Conservation (phyloP, 1,140 invertebrate species). For the Drosophila lini region DNA sequence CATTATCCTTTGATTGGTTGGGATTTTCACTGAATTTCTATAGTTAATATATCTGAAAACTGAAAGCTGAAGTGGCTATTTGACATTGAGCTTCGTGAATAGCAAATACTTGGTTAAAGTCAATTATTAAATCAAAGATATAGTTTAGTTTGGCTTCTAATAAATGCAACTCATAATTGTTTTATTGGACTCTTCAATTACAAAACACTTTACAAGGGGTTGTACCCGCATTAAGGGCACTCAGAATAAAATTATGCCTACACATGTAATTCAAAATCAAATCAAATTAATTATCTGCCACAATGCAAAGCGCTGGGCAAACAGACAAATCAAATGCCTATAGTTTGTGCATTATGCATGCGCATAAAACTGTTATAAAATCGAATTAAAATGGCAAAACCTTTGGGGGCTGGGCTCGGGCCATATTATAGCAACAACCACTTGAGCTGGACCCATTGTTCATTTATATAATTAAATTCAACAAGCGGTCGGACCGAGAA, state of each 20-base stretch:
- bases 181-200: constrained; percentile 11
- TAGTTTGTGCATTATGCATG: constrained; percentile 18
- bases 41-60: neutral
- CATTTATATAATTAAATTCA: constrained; percentile 75
- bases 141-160: neutral
- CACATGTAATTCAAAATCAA: constrained; percentile 51
- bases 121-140: neutral
- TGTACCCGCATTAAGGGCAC: constrained; percentile 18
- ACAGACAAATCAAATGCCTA: constrained; percentile 43
- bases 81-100: constrained; percentile 16
- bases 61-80: constrained; percentile 1
- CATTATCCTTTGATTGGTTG: neutral
- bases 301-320: constrained; percentile 29
- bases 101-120: neutral
- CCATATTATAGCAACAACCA: constrained; percentile 29
- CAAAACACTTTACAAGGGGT: neutral
- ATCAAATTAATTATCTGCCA: constrained; percentile 69
- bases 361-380: constrained; percentile 48
- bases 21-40: constrained; percentile 6
- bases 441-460: constrained; percentile 53
- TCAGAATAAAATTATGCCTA: constrained; percentile 42
- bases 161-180: neutral
- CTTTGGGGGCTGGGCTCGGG: constrained; percentile 5
- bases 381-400: constrained; percentile 61
- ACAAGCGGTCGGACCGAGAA: constrained; percentile 42